Evolutionary conservation across 1,140 invertebrate species (phyloP).

Genomic region (Venustaconcha ellipsiformis): DNA sequence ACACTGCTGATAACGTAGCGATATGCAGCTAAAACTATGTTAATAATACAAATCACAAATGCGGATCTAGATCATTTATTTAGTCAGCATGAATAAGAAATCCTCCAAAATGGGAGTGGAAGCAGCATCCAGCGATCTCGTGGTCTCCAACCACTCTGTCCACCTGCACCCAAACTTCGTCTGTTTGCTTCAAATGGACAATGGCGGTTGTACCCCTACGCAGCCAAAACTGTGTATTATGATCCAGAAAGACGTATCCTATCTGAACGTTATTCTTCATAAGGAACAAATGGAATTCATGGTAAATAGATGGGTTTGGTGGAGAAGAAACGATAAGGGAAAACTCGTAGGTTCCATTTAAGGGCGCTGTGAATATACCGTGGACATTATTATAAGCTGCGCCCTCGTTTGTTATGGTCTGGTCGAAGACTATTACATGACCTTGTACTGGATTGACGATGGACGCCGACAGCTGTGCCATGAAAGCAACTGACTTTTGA

Average conservation of each 20-base stretch:
- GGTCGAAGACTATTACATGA: neutral
- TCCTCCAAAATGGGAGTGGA: neutral
- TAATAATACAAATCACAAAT: too few species aligned
- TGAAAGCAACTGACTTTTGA: neutral
- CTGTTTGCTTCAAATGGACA: neutral
- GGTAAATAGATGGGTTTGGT: neutral
- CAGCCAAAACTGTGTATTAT: neutral
- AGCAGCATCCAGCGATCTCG: neutral
- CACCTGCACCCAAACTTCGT: neutral
- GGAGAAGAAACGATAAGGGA: neutral
- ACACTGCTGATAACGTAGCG: too few species aligned
- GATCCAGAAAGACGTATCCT: neutral
- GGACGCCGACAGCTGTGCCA: neutral
- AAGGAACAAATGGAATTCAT: neutral
- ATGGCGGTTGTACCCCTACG: neutral
- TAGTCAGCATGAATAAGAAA: slow-evolving; percentile 1
- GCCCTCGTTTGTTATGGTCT: neutral
- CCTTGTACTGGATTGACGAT: neutral
- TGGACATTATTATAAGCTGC: neutral
- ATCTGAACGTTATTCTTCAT: neutral
- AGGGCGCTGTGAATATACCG: neutral
- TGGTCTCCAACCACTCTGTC: neutral
- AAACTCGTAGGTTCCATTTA: neutral
- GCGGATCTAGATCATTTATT: neutral
- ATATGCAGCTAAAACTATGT: too few species aligned